Evolutionary conservation across 2,797 vertebrate genomes (phyloP).

Genomic region (Mallotus villosus): DNA sequence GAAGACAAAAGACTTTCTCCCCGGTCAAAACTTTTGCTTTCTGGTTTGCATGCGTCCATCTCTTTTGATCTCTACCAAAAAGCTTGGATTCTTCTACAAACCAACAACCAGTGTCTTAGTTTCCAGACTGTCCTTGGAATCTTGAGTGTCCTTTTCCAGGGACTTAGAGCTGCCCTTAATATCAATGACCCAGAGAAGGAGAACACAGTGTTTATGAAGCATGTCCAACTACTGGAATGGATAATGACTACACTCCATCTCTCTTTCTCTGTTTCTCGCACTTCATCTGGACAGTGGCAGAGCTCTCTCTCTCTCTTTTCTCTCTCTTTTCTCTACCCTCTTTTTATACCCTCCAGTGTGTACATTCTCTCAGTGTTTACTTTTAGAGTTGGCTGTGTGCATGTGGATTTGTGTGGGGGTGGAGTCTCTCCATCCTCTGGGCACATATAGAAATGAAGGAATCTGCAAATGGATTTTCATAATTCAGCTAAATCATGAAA

Average conservation of each 20-base stretch:
- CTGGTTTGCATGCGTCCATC: too few species aligned
- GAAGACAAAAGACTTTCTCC: too few species aligned
- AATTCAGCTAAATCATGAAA: constrained; percentile 39
- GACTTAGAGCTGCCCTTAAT: background rate
- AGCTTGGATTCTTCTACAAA: too few species aligned
- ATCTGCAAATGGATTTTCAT: constrained; percentile 43
- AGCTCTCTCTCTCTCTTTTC: background rate
- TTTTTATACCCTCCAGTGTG: background rate
- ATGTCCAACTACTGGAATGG: constrained; percentile 22
- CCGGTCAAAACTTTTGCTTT: too few species aligned
- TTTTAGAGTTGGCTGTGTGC: background rate
- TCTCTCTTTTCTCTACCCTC: background rate
- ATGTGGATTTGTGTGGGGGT: background rate
- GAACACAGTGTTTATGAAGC: constrained; percentile 1
- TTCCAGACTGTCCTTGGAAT: background rate
- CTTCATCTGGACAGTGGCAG: background rate
- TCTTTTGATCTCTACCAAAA: too few species aligned
- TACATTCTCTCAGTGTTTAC: background rate
- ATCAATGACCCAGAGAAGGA: constrained; percentile 2
- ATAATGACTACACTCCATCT: constrained; percentile 4
- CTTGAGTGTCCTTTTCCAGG: background rate
- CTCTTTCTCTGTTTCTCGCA: background rate
- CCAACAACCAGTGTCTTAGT: background rate
- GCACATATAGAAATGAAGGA: constrained; percentile 22
- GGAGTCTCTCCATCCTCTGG: constrained; percentile 1